phyloP scores from a whole-genome alignment of 2,888 invertebrate species.

The Drosophila maculinotata region DNA sequence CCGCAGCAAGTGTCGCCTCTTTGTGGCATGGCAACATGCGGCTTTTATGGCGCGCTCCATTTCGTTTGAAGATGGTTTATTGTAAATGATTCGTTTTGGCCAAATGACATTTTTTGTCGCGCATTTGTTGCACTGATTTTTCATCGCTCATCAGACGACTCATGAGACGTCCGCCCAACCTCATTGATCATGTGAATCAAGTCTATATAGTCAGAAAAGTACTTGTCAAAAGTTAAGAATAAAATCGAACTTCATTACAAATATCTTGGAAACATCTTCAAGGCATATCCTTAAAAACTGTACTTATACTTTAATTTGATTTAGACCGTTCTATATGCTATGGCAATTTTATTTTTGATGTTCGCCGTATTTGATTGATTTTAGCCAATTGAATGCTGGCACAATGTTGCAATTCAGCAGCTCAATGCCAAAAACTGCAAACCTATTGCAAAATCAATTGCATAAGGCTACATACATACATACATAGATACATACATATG shows the following conservation, averaged over 20 bases:
- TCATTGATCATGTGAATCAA: slow-evolving; percentile 11
- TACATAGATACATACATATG: neutral
- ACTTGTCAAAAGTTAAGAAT: neutral
- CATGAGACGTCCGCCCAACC: slow-evolving; percentile 26
- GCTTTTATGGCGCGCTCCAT: slow-evolving; percentile 72
- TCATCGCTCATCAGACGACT: slow-evolving; percentile 58
- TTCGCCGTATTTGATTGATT: slow-evolving; percentile 71
- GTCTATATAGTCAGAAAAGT: neutral
- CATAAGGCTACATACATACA: slow-evolving; percentile 46
- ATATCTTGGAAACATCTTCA: neutral
- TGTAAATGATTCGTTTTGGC: slow-evolving; percentile 83
- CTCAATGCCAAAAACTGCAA: slow-evolving; percentile 44
- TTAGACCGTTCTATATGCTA: too few species aligned
- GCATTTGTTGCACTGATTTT: slow-evolving; percentile 81
- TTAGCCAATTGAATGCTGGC: slow-evolving; percentile 72
- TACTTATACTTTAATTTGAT: too few species aligned
- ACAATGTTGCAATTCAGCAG: slow-evolving; percentile 32
- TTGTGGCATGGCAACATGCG: slow-evolving; percentile 36
- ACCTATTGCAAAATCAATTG: slow-evolving; percentile 48
- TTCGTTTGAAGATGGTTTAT: slow-evolving; percentile 82
- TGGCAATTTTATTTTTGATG: neutral
- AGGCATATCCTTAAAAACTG: neutral
- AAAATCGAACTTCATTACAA: too few species aligned
- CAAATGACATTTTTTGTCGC: slow-evolving; percentile 80
- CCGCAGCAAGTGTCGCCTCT: slow-evolving; percentile 42